phyloP scores from a whole-genome alignment of 2,888 invertebrate genomes.

The Hypercompe scribonia region DNA sequence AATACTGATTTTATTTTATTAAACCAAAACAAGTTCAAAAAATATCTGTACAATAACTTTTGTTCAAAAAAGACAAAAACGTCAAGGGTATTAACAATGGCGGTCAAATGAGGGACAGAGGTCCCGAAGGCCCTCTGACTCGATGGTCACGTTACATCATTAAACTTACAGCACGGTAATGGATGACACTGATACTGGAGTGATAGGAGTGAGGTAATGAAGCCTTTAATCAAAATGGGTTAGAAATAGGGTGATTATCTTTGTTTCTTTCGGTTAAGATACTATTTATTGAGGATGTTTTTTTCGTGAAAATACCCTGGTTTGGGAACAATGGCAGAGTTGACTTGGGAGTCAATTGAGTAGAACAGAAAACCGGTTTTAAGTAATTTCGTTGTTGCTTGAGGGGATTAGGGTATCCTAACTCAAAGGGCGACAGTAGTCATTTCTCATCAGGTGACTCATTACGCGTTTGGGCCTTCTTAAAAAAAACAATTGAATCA shows the following conservation, averaged over 20 bases:
- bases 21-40: too few relatives aligned
- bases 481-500: too few relatives aligned
- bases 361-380: too few relatives aligned
- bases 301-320: too few relatives aligned
- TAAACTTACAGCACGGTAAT: constrained; percentile 4
- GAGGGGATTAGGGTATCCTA: too few relatives aligned
- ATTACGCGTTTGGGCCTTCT: too few relatives aligned
- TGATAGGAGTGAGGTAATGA: neutral
- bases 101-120: neutral
- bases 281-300: neutral
- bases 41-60: neutral
- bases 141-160: constrained; percentile 10
- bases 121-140: neutral
- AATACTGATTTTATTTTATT: too few relatives aligned
- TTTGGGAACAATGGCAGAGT: too few relatives aligned
- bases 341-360: too few relatives aligned
- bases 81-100: constrained; percentile 6
- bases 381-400: too few relatives aligned
- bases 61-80: neutral
- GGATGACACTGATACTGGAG: constrained; percentile 1
- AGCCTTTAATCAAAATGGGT: neutral
- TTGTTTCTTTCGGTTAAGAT: neutral
- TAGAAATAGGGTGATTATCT: neutral
- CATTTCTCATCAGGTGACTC: too few relatives aligned
- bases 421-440: too few relatives aligned